Conservation (phyloP, 2,797 vertebrate genomes). For the Spea hammondii region DNA sequence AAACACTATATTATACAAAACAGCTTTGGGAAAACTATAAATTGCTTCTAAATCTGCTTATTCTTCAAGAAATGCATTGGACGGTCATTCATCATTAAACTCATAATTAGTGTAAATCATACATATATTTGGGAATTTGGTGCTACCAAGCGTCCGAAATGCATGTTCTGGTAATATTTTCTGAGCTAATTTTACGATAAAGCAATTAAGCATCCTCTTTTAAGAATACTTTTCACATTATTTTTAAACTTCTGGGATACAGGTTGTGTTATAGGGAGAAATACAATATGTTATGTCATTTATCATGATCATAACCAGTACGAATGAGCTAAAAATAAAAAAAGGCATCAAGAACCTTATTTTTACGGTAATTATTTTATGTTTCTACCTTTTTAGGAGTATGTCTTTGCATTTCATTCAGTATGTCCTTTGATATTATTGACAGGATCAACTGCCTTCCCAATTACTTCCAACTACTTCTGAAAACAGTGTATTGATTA, state of each 20-base stretch:
- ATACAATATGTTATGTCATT: background rate
- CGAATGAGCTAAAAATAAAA: background rate
- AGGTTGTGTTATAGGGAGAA: background rate
- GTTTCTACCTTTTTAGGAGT: background rate
- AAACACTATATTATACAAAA: background rate
- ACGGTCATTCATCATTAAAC: background rate
- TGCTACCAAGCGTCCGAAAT: background rate
- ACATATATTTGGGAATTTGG: background rate
- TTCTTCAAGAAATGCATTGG: background rate
- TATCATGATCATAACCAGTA: background rate
- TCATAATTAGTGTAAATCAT: background rate
- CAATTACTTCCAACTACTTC: constrained; percentile 17
- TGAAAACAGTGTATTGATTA: constrained; percentile 29
- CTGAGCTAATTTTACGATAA: background rate
- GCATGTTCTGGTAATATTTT: background rate
- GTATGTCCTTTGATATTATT: constrained; percentile 7
- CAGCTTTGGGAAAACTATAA: background rate
- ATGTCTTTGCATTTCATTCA: background rate
- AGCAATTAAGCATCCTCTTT: background rate
- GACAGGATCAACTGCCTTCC: constrained; percentile 14
- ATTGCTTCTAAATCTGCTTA: constrained; percentile 1
- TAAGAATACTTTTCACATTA: background rate
- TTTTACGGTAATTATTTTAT: background rate
- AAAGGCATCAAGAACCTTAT: background rate
- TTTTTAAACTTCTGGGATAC: background rate